phyloP scores from a whole-genome alignment of 2,888 invertebrate genomes.

The Xanthia icteritia region DNA sequence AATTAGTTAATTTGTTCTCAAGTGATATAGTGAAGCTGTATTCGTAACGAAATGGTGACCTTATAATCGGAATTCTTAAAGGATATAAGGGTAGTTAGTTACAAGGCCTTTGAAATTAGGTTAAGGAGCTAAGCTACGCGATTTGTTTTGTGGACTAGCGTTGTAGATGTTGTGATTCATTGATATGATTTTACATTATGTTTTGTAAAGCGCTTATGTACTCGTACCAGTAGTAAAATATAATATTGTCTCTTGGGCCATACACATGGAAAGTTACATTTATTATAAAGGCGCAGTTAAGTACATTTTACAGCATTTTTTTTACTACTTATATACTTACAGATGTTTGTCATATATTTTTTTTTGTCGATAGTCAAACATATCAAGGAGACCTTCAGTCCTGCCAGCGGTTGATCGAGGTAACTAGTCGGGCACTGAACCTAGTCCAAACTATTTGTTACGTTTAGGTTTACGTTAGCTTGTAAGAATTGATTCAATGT shows the following conservation, averaged over 20 bases:
- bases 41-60: constrained; percentile 88
- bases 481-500: constrained; percentile 63
- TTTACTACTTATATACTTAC: constrained; percentile 66
- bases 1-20: constrained; percentile 86
- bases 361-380: constrained; percentile 75
- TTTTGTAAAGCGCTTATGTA: constrained; percentile 74
- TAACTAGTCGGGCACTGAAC: constrained; percentile 50
- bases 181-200: constrained; percentile 75
- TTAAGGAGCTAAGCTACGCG: constrained; percentile 83
- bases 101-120: constrained; percentile 87
- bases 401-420: constrained; percentile 44
- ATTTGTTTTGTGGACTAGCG: constrained; percentile 80
- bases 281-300: constrained; percentile 74
- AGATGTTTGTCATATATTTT: constrained; percentile 67
- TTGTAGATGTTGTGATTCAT: constrained; percentile 81
- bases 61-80: constrained; percentile 88
- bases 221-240: constrained; percentile 70
- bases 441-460: constrained; percentile 63
- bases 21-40: constrained; percentile 88
- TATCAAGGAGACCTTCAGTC: constrained; percentile 71
- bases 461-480: constrained; percentile 55
- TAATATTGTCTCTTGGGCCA: constrained; percentile 79
- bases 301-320: constrained; percentile 79
- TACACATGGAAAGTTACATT: constrained; percentile 78
- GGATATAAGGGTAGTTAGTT: constrained; percentile 89